Conservation (phyloP, 2,888 invertebrate genomes). For the Ommatoiulus sabulosus region DNA sequence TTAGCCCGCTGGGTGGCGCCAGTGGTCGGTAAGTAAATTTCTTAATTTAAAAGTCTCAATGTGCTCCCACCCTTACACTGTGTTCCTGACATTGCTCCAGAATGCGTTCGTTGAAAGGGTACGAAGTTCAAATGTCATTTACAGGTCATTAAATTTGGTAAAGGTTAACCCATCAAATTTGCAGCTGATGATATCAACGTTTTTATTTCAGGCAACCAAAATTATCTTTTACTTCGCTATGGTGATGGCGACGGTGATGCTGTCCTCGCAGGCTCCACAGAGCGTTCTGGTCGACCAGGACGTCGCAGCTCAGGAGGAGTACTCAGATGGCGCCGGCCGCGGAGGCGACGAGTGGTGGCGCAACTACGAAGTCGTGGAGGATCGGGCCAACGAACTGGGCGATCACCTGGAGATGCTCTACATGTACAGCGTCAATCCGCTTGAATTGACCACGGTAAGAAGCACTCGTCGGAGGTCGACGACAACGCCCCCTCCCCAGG, state of each 20-base stretch:
- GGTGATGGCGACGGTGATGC: slow-evolving; percentile 42
- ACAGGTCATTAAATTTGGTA: background rate
- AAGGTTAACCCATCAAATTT: background rate
- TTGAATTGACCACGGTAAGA: slow-evolving; percentile 35
- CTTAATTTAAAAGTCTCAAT: no score
- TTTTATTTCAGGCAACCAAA: background rate
- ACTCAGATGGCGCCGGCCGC: slow-evolving; percentile 43
- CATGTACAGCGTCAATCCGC: slow-evolving; percentile 57
- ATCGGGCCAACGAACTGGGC: slow-evolving; percentile 54
- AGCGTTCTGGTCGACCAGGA: background rate
- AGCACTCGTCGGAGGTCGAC: background rate
- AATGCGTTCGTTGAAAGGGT: no score
- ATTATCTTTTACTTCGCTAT: background rate
- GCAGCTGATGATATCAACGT: background rate
- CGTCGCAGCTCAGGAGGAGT: slow-evolving; percentile 27
- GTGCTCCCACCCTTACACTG: no score
- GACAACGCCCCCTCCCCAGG: slow-evolving; percentile 2
- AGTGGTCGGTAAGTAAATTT: no score
- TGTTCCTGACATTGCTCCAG: no score
- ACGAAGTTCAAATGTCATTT: background rate
- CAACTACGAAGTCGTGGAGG: slow-evolving; percentile 58
- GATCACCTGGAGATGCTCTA: slow-evolving; percentile 57
- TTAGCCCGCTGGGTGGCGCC: no score
- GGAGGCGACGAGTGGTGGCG: slow-evolving; percentile 58
- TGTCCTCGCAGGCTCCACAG: slow-evolving; percentile 21